These are phyloP conservation scores for Felis catus DNA, from an alignment of 2,113 vertebrate genomes.

Conservation along the genomic window F.catus_Fca126_mat1.0 CM031421.1:5439001-5439500, in stretches of 20 bases:
- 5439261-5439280: background rate
- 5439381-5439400: background rate
- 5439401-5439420: background rate
- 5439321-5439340: background rate
- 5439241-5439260: background rate
- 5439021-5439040: background rate
- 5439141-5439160: background rate
- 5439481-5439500: too few species aligned
- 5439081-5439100: background rate
- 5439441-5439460: background rate
- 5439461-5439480: background rate
- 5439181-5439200: background rate
- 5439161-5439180: background rate
- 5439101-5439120: background rate
- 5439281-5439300: background rate
- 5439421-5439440: background rate
- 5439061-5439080: background rate
- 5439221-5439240: background rate
- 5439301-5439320: background rate
- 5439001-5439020: background rate
- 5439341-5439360: background rate
- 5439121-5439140: background rate
- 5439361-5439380: background rate
- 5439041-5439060: background rate
- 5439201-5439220: background rate